Evolutionary conservation across 2,888 invertebrate species (phyloP), one percentile per base, ranked within the genome.

Genomic region (Oscheius sp.): DNA sequence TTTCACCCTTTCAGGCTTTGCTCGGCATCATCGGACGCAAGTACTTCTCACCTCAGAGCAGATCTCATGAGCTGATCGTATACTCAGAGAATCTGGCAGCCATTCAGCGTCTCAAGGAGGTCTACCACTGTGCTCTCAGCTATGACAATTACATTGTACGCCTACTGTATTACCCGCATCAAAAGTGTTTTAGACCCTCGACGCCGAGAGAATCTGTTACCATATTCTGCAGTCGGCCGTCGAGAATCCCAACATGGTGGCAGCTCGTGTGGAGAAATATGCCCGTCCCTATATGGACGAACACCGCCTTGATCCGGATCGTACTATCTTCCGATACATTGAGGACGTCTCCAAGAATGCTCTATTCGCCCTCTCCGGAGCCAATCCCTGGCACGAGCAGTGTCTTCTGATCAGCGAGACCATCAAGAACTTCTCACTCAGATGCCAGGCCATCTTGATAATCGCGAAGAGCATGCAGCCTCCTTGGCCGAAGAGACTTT

Each of bases 231-330:
- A 76, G 51, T 73, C 74, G 32, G 76, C 80, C 2, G 68, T 82
- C 5, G 68, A 60, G 7, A 80, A 80, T 60, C 79, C 80, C 13
- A 76, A 73, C 21, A 65, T 66, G 53, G 76, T 82, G 9, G 63
- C 77, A 9, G 79, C 76, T 4, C 79, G 80, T 58, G 79, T 84
- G 47, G 79, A 79, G 50, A 82, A 82, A 47, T 81, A 76, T 63
- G 84, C 82, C 3, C 76, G 81, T 55, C 84, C 84, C 13, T 85
- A 79, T 74, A 84, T 85, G 79, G 70, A 74, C 9, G 84, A 85
- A 60, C 75, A 81, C 48, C 65, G 76, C n/a, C 65, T 85, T 29
- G 76, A 84, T 70, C 79, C 74, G 11, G 83, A 85, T 59, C 73
- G 78, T 51, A 80, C 84, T 5, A 79, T 85, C 21, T 78, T 79